These are phyloP conservation scores for Halichoerus grypus DNA, from an alignment of 2,113 vertebrate genomes.

Conservation along the genomic window DNA sequence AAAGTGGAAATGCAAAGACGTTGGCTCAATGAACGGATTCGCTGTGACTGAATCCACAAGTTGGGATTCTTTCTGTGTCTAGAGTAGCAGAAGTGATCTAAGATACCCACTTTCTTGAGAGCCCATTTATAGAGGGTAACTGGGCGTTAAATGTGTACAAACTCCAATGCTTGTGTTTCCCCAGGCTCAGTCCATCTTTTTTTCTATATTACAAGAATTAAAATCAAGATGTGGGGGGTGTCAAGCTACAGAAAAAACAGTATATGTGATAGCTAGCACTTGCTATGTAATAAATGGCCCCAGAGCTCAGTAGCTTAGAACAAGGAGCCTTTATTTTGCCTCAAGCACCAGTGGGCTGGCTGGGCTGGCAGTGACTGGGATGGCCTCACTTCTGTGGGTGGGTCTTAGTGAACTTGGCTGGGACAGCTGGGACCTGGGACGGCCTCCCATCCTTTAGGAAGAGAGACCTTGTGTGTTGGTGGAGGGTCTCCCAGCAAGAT, in stretches of 20 bases:
- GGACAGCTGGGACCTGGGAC: accelerated
- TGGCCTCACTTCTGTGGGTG: accelerated
- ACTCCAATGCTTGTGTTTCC: accelerated
- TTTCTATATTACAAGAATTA: too few species aligned
- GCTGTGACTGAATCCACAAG: accelerated
- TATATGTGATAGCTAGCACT: accelerated
- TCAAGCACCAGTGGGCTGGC: background rate
- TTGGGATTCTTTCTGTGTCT: accelerated
- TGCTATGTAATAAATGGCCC: accelerated
- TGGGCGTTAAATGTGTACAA: accelerated
- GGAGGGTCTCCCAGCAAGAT: background rate
- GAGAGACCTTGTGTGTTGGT: too few species aligned
- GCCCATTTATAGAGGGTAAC: accelerated
- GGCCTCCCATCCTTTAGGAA: background rate
- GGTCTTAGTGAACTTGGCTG: accelerated
- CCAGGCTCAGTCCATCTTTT: accelerated
- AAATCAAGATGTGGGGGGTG: accelerated
- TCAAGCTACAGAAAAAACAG: too few species aligned
- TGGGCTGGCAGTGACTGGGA: background rate
- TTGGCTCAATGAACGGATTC: accelerated
- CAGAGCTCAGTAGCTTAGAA: accelerated
- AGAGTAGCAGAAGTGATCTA: accelerated
- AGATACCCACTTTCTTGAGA: accelerated
- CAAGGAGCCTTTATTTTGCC: background rate
- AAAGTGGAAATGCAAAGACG: accelerated